These are phyloP conservation scores for Drosophila parvula DNA, from an alignment of 1,140 invertebrate species.

Conservation along the genomic window DNA sequence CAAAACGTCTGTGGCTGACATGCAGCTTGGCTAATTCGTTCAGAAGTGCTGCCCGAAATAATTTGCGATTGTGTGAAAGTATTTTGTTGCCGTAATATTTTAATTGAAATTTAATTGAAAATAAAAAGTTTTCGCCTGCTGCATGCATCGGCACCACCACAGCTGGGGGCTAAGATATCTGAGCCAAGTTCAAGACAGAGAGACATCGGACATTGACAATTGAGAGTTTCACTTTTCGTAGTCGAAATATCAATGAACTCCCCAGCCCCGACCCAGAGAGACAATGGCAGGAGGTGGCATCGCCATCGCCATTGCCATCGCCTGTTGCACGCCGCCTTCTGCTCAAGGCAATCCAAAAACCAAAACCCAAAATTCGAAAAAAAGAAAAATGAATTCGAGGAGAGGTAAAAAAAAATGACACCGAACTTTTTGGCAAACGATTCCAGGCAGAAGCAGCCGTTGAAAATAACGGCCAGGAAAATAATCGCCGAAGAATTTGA, in stretches of 20 bases:
- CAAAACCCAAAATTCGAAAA: slow-evolving; percentile 9
- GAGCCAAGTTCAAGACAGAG: slow-evolving; percentile 56
- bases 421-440: slow-evolving; percentile 51
- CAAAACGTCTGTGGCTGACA: slow-evolving; percentile 62
- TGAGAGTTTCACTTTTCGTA: slow-evolving; percentile 55
- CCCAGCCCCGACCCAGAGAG: slow-evolving; percentile 9
- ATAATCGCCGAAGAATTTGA: slow-evolving; percentile 80
- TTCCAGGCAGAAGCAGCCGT: slow-evolving; percentile 61
- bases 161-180: slow-evolving; percentile 62
- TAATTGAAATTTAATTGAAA: slow-evolving; percentile 81
- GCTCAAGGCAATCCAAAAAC: slow-evolving; percentile 31
- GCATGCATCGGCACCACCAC: slow-evolving; percentile 24
- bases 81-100: slow-evolving; percentile 67
- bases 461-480: slow-evolving; percentile 64
- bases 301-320: slow-evolving; percentile 18
- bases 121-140: slow-evolving; percentile 64
- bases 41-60: slow-evolving; percentile 78
- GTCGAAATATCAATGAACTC: slow-evolving; percentile 60
- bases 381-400: slow-evolving; percentile 29
- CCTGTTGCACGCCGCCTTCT: slow-evolving; percentile 11
- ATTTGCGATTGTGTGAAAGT: slow-evolving; percentile 76
- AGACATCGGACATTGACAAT: slow-evolving; percentile 47
- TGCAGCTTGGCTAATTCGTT: slow-evolving; percentile 73
- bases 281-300: slow-evolving; percentile 65
- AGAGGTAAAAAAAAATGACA: slow-evolving; percentile 68